phyloP scores from a whole-genome alignment of 2,113 vertebrate species.

The Merops nubicus region DNA sequence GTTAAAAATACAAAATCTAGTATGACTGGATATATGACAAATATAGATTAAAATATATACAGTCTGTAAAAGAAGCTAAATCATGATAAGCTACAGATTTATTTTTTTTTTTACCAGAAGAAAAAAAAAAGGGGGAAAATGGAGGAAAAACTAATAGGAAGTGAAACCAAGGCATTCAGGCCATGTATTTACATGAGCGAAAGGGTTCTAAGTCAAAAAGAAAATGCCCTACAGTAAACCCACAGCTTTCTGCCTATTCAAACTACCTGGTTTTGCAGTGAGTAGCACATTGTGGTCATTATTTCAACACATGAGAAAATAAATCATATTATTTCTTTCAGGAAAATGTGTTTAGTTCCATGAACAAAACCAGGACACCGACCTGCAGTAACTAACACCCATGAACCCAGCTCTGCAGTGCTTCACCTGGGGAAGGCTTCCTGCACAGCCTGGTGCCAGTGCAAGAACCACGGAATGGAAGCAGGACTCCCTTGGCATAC shows the following conservation, averaged over 20 bases:
- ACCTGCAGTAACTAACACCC: background rate
- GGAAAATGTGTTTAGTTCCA: background rate
- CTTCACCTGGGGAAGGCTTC: background rate
- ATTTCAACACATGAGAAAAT: background rate
- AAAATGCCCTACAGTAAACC: background rate
- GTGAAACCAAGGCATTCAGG: background rate
- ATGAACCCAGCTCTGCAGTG: background rate
- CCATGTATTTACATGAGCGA: background rate
- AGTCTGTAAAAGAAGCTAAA: background rate
- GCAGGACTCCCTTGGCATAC: background rate
- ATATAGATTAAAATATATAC: background rate
- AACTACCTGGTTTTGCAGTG: background rate
- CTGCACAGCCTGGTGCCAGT: background rate
- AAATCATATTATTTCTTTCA: background rate
- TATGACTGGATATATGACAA: background rate
- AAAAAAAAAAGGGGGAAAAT: background rate
- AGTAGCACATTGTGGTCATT: background rate
- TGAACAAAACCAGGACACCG: background rate
- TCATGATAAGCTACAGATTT: background rate
- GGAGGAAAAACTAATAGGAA: background rate
- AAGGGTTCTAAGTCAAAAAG: background rate
- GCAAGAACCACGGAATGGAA: accelerated
- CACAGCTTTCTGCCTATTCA: background rate
- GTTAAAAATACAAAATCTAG: background rate
- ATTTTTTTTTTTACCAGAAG: background rate